Conservation (phyloP, 2,797 vertebrate genomes). For the Orientallactaga sibirica region DNA sequence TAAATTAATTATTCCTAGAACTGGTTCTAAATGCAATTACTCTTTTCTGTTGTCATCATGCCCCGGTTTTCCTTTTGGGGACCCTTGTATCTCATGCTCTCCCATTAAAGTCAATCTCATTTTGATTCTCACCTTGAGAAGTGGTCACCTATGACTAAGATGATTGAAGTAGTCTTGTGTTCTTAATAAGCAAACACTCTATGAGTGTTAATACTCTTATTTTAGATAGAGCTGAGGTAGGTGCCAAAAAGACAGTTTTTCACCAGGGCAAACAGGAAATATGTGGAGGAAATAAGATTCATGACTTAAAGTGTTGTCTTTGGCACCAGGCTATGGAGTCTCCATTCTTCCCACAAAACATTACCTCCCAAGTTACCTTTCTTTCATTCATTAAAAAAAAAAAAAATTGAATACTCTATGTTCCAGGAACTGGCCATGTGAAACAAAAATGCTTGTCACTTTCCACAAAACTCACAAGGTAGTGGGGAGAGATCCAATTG, state of each 20-base stretch:
- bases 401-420: neutral
- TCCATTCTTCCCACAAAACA: neutral
- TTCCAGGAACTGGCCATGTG: neutral
- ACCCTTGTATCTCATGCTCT: neutral
- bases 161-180: slow-evolving; percentile 6
- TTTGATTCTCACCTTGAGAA: neutral
- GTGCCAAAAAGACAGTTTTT: neutral
- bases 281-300: neutral
- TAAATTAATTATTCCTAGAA: neutral
- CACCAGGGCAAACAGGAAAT: neutral
- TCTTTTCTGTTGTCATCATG: neutral
- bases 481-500: neutral
- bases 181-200: neutral
- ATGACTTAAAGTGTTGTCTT: neutral
- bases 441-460: neutral
- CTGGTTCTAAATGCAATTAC: neutral
- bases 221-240: neutral
- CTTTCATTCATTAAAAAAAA: neutral
- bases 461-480: neutral
- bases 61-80: neutral
- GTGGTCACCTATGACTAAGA: neutral
- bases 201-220: neutral
- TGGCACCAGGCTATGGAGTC: neutral
- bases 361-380: neutral
- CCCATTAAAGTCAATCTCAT: neutral